A percentile compares a stretch with the other conserved stretches of the same genome.
These are phyloP conservation scores for Xiphophorus maculatus DNA, from an alignment of 2,113 vertebrate species.

Conservation along the genomic window DNA sequence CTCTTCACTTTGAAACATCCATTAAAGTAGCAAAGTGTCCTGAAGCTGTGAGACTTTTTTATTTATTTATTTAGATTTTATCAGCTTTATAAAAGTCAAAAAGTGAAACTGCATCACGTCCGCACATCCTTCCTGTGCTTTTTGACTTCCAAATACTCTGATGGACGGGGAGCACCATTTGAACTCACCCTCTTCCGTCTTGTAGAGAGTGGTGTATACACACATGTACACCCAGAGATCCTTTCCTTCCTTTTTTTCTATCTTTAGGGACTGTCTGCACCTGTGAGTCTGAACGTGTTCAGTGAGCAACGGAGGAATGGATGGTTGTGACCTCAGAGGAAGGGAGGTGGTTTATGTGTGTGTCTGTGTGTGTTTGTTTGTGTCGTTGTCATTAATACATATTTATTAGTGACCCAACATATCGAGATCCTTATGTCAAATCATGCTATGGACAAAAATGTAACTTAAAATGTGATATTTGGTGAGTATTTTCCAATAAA, in stretches of 20 bases:
- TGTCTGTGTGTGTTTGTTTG: background rate
- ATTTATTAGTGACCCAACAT: background rate
- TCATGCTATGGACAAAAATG: no score
- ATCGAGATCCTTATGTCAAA: no score
- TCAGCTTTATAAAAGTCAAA: background rate
- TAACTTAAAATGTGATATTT: no score
- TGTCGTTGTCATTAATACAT: background rate
- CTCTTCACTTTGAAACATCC: background rate
- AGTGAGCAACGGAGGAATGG: conserved; percentile 47
- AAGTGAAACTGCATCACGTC: background rate
- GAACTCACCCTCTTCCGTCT: background rate
- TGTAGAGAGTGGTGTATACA: background rate
- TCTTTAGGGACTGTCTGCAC: conserved; percentile 64
- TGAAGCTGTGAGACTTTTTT: background rate
- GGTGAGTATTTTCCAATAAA: no score
- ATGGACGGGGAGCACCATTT: background rate
- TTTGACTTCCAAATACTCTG: background rate
- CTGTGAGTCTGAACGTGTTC: conserved; percentile 59
- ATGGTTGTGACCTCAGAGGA: conserved; percentile 33
- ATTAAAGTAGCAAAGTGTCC: background rate
- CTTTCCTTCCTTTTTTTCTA: conserved; percentile 70
- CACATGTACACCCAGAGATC: conserved; percentile 23
- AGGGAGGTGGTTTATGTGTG: conserved; percentile 25
- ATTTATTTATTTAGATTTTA: background rate
- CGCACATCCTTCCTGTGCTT: background rate